phyloP scores from a whole-genome alignment of 2,797 vertebrate species.

The Heteromormyrus szaboi region DNA sequence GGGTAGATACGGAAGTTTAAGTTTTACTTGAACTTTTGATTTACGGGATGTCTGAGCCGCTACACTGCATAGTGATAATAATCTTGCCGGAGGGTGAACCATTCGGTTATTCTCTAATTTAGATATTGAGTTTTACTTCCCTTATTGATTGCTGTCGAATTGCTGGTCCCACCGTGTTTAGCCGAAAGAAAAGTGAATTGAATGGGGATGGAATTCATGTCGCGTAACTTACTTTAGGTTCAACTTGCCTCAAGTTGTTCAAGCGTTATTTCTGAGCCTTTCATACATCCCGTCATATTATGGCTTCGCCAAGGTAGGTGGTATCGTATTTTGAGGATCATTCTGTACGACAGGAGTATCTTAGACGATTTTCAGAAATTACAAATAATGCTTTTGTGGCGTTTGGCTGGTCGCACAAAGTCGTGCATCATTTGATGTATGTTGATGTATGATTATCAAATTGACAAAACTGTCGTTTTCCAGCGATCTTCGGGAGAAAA shows the following conservation, averaged over 20 bases:
- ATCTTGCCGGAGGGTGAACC: background rate
- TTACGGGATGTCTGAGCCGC: background rate
- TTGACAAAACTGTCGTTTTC: slow-evolving; percentile 16
- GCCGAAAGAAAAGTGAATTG: background rate
- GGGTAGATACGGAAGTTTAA: background rate
- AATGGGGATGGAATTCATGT: background rate
- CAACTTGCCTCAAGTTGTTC: background rate
- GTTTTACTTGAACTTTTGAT: background rate
- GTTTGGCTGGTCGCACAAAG: background rate
- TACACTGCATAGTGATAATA: background rate
- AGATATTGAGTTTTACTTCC: slow-evolving; percentile 2
- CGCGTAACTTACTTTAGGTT: background rate
- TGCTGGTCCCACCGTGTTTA: background rate
- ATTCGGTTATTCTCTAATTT: slow-evolving; percentile 3
- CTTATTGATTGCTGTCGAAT: background rate
- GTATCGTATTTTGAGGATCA: background rate
- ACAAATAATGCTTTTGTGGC: background rate
- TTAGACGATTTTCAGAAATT: background rate
- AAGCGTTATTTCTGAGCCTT: background rate
- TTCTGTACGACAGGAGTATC: background rate
- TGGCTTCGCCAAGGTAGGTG: slow-evolving; percentile 9
- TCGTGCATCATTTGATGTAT: background rate
- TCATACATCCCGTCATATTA: background rate
- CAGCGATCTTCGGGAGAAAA: slow-evolving; percentile 57
- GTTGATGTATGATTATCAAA: background rate